phyloP scores from a whole-genome alignment of 2,797 vertebrate species.

The Eurystomus glaucurus region DNA sequence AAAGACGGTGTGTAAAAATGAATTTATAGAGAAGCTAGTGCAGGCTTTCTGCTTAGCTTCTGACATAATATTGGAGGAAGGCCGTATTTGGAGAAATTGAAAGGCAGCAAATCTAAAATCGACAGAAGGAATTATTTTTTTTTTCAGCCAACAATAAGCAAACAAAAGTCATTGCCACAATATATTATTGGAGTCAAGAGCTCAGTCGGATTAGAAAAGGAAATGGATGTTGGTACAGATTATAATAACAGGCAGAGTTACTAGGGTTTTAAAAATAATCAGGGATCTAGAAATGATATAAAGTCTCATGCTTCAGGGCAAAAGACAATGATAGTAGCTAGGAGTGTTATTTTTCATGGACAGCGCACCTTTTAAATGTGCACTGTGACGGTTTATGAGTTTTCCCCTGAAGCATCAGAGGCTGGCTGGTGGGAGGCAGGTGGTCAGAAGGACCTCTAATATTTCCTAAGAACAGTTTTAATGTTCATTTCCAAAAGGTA shows the following conservation, averaged over 20 bases:
- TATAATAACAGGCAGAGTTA: not conserved
- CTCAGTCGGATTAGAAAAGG: constrained; percentile 19
- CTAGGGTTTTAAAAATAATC: constrained; percentile 19
- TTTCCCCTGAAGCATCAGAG: not conserved
- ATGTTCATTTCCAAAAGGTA: not conserved
- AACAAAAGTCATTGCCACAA: constrained; percentile 18
- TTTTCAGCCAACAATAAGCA: constrained; percentile 9
- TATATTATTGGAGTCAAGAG: constrained; percentile 29
- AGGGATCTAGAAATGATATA: not conserved
- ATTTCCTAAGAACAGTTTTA: not conserved
- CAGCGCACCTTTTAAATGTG: not conserved
- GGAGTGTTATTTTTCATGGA: not conserved
- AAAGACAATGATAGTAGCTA: not conserved
- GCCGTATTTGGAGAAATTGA: not conserved
- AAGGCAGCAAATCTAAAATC: constrained; percentile 40
- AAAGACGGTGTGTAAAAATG: not conserved
- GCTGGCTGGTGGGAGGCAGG: not conserved
- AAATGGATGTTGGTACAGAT: constrained; percentile 21
- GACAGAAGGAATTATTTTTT: constrained; percentile 33
- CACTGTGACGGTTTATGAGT: not conserved
- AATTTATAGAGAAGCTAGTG: not conserved
- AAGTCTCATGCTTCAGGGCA: not conserved
- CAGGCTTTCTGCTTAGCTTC: constrained; percentile 17
- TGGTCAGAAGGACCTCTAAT: not conserved
- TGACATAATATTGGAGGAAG: not conserved